Evolutionary conservation across 2,113 vertebrate genomes (phyloP).

Genomic region (Eptesicus fuscus): DNA sequence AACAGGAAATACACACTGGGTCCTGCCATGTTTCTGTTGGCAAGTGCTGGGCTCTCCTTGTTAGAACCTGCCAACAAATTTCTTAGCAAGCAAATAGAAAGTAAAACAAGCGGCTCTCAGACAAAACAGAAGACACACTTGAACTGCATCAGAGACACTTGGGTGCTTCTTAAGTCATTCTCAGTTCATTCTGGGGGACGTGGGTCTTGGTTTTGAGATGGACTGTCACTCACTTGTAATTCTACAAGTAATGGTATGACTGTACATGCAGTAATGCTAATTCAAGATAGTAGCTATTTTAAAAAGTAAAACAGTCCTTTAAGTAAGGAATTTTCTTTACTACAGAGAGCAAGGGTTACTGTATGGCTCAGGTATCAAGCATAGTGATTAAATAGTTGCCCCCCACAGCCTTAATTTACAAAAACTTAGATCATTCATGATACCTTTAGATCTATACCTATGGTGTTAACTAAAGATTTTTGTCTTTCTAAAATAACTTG

Average conservation of each 20-base stretch:
- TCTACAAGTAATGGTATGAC: neutral
- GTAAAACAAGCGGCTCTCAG: conserved; percentile 78
- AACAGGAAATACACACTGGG: conserved; percentile 76
- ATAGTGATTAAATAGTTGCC: neutral
- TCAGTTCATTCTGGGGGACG: neutral
- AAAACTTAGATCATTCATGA: neutral
- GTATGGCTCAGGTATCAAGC: neutral
- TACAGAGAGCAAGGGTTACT: neutral
- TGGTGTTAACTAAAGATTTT: neutral
- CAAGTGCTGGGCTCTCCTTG: conserved; percentile 78
- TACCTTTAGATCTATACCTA: neutral
- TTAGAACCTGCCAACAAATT: conserved; percentile 82
- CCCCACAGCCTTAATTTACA: neutral
- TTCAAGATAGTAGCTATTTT: neutral
- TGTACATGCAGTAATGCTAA: neutral
- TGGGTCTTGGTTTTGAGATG: neutral
- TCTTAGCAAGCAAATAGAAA: conserved; percentile 78
- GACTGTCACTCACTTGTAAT: conserved; percentile 26
- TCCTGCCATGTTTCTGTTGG: conserved; percentile 85
- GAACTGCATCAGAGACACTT: conserved; percentile 34
- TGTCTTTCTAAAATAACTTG: neutral
- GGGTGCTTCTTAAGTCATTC: neutral
- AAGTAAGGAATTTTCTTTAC: neutral
- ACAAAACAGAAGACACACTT: conserved; percentile 75
- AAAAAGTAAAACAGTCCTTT: neutral